These are phyloP conservation scores for Pseudochirops corinnae DNA, from an alignment of 2,797 vertebrate genomes.

Conservation along the genomic window DNA sequence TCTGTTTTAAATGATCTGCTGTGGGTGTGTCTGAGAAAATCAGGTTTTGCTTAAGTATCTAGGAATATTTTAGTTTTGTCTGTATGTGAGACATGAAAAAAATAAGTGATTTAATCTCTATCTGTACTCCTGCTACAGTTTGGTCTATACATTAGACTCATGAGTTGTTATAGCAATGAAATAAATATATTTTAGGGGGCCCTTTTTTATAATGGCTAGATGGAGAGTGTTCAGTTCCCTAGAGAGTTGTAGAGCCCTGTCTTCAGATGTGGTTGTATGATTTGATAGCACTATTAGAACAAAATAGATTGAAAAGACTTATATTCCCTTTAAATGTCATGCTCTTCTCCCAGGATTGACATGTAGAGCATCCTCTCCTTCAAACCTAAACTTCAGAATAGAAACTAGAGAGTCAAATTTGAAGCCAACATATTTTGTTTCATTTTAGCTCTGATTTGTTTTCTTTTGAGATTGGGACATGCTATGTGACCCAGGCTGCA, in stretches of 20 bases:
- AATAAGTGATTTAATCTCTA: not conserved
- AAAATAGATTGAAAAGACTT: conserved; percentile 5
- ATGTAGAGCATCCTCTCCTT: conserved; percentile 52
- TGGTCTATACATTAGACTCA: not conserved
- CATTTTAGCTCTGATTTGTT: conserved; percentile 58
- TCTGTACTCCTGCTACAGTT: not conserved
- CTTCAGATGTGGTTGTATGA: conserved; percentile 37
- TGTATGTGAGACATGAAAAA: not conserved
- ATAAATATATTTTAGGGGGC: not conserved
- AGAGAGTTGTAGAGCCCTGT: conserved; percentile 27
- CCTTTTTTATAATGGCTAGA: conserved; percentile 14
- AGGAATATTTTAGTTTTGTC: not conserved
- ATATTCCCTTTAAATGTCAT: not conserved
- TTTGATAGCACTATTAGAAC: conserved; percentile 44
- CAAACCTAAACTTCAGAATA: conserved; percentile 50
- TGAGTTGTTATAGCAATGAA: not conserved
- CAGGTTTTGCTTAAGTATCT: not conserved
- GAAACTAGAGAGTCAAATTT: conserved; percentile 29
- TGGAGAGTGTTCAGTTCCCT: conserved; percentile 15
- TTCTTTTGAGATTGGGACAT: not conserved
- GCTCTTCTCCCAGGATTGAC: conserved; percentile 4
- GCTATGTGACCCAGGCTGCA: not conserved
- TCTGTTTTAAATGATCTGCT: conserved; percentile 20
- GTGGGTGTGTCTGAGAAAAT: not conserved
- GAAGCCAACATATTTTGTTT: not conserved